These are phyloP conservation scores for Drosophila peninsularis DNA, from an alignment of 2,888 invertebrate genomes.

Conservation along the genomic window DNA sequence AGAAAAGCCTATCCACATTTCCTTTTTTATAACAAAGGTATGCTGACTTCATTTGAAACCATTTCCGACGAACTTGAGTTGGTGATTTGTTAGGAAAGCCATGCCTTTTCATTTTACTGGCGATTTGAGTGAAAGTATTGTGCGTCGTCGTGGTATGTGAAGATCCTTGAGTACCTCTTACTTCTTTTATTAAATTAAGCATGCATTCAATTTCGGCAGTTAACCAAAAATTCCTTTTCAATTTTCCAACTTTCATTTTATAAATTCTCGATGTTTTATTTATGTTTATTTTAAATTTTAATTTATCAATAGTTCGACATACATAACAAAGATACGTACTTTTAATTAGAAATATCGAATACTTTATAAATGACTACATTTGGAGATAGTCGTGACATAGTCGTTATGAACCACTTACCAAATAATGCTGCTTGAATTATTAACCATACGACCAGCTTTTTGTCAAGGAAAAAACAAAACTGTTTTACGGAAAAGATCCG, in stretches of 20 bases:
- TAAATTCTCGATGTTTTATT: not conserved
- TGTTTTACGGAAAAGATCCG: no score
- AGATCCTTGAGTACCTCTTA: slow-evolving; percentile 66
- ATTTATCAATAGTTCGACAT: not conserved
- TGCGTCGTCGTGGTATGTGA: slow-evolving; percentile 72
- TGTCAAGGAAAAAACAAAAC: no score
- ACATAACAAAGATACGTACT: not conserved
- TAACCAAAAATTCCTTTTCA: slow-evolving; percentile 80
- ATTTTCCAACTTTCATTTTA: slow-evolving; percentile 72
- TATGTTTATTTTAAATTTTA: no score
- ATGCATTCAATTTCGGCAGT: slow-evolving; percentile 81
- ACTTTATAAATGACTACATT: no score
- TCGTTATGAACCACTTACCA: no score
- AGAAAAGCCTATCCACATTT: slow-evolving; percentile 76
- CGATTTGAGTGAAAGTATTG: slow-evolving; percentile 79
- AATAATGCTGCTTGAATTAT: no score
- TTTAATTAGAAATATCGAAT: no score
- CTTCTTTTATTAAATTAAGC: slow-evolving; percentile 76
- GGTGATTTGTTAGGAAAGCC: slow-evolving; percentile 81
- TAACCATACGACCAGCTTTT: no score
- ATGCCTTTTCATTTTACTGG: slow-evolving; percentile 75
- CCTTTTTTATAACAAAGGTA: slow-evolving; percentile 81
- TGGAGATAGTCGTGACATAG: no score
- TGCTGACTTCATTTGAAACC: slow-evolving; percentile 83
- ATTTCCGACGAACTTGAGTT: slow-evolving; percentile 79